Conservation (phyloP, 2,888 invertebrate species). For the Zootermopsis nevadensis region DNA sequence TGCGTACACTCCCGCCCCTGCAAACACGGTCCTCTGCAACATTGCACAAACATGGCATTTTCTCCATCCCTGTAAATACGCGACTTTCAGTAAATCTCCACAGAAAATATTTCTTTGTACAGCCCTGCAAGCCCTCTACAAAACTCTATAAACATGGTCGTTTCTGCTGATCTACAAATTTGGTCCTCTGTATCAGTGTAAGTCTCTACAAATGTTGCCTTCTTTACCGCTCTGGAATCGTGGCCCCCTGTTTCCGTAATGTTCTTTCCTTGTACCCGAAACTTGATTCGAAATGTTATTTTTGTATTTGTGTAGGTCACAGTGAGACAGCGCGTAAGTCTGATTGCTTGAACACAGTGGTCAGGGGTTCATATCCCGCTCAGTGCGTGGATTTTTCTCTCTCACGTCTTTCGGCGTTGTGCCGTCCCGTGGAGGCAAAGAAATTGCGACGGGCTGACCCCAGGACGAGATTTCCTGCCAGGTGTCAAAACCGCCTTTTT, state of each 20-base stretch:
- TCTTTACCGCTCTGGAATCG: background rate
- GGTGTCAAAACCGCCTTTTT: too few relatives aligned
- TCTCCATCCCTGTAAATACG: background rate
- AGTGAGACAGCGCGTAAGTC: too few relatives aligned
- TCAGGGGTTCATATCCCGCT: too few relatives aligned
- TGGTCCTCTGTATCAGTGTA: background rate
- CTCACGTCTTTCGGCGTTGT: too few relatives aligned
- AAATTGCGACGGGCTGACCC: too few relatives aligned
- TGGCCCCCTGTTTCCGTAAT: background rate
- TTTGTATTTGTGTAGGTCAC: conserved; percentile 23
- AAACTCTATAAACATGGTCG: background rate
- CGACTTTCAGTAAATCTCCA: too few relatives aligned
- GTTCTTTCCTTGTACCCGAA: background rate
- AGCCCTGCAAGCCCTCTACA: background rate
- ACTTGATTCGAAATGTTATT: conserved; percentile 7
- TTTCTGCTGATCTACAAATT: background rate
- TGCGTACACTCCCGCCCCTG: conserved; percentile 25
- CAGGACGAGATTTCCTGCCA: too few relatives aligned
- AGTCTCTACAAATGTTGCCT: background rate
- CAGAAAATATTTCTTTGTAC: too few relatives aligned
- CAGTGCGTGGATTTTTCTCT: too few relatives aligned
- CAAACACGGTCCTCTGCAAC: background rate
- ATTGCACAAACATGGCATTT: background rate
- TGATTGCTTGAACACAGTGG: too few relatives aligned
- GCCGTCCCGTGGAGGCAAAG: too few relatives aligned